Percentiles rank a stretch among this genome's conserved stretches.
phyloP scores from a whole-genome alignment of 2,113 vertebrate genomes.

The Myxocyprinus asiaticus region DNA sequence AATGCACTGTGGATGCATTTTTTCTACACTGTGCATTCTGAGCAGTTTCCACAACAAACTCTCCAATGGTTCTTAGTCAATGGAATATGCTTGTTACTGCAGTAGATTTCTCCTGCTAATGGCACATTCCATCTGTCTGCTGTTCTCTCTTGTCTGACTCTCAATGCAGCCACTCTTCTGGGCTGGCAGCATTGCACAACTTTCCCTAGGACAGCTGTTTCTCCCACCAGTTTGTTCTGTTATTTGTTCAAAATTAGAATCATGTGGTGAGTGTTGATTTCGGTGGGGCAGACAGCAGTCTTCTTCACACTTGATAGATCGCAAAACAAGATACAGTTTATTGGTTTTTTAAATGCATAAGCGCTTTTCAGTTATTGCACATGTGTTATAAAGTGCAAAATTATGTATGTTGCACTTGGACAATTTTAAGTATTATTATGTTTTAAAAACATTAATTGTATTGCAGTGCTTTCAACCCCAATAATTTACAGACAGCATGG shows the following conservation, averaged over 20 bases:
- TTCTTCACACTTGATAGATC: conserved; percentile 2
- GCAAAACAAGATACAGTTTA: not conserved
- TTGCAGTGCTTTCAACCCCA: too few relatives aligned
- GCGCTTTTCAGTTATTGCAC: not conserved
- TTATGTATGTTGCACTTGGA: too few relatives aligned
- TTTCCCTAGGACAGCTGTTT: conserved; percentile 31
- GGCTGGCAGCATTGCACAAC: conserved; percentile 1
- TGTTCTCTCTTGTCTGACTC: conserved; percentile 13
- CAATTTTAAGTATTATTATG: too few relatives aligned
- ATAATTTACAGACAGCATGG: too few relatives aligned
- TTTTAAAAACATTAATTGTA: too few relatives aligned
- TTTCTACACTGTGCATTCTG: not conserved
- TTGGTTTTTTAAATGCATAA: not conserved
- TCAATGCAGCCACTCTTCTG: conserved; percentile 28
- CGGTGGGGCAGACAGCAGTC: not conserved
- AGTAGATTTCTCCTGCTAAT: not conserved
- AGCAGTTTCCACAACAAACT: conserved; percentile 2
- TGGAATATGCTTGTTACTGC: not conserved
- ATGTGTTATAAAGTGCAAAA: not conserved
- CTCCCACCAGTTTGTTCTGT: not conserved
- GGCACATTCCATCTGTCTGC: not conserved
- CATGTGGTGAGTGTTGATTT: conserved; percentile 18
- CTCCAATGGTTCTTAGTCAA: not conserved
- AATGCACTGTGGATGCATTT: not conserved
- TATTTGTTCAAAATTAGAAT: conserved; percentile 44